Conservation (phyloP, 2,888 invertebrate genomes). For the Yponomeuta evonymella region DNA sequence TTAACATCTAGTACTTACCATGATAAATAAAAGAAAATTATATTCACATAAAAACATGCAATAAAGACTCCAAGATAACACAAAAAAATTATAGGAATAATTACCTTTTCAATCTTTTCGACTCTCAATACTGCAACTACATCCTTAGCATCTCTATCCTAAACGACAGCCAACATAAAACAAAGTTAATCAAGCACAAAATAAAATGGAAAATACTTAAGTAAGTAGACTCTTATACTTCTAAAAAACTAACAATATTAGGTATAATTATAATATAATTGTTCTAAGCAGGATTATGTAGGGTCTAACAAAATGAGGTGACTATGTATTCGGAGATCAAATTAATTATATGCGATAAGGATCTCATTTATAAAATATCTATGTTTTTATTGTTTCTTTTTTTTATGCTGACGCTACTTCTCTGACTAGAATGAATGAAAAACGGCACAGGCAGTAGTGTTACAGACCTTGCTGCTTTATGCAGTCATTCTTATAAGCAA, state of each 20-base stretch:
- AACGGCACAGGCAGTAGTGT: too few relatives aligned
- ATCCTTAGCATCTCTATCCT: constrained; percentile 70
- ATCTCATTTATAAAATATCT: too few relatives aligned
- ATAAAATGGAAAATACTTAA: not conserved
- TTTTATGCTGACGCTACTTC: too few relatives aligned
- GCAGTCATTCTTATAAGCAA: too few relatives aligned
- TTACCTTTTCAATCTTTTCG: constrained; percentile 73
- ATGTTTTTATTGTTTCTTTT: too few relatives aligned
- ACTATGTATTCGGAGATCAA: too few relatives aligned
- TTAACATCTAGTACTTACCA: too few relatives aligned
- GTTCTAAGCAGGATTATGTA: not conserved
- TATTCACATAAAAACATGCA: constrained; percentile 12
- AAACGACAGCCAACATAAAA: constrained; percentile 48
- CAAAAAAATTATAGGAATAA: constrained; percentile 25
- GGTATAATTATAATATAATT: not conserved
- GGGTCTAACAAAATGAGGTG: too few relatives aligned
- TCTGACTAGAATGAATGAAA: too few relatives aligned
- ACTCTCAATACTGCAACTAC: constrained; percentile 74
- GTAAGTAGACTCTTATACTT: not conserved
- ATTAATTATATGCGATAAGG: too few relatives aligned
- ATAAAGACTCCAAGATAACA: constrained; percentile 16
- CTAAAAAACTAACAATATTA: not conserved
- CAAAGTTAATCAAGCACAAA: constrained; percentile 48
- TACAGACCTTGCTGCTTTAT: too few relatives aligned
- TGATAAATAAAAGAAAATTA: not conserved